These are phyloP conservation scores for Dolichomitus sp. DNA, from an alignment of 2,888 invertebrate species.

Conservation along the genomic window DNA sequence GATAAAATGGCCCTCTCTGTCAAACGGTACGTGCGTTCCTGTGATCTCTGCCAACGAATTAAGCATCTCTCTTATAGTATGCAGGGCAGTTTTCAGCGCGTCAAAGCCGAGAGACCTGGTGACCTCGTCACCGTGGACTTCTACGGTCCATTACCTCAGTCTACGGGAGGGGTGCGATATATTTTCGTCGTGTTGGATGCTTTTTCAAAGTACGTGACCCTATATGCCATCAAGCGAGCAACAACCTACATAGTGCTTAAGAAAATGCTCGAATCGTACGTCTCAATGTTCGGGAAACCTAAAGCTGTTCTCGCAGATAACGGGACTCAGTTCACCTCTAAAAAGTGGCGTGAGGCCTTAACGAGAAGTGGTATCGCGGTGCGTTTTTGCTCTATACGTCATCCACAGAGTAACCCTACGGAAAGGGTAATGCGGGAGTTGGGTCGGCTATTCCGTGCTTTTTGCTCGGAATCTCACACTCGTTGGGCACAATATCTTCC, in stretches of 20 bases:
- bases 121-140: conserved; percentile 37
- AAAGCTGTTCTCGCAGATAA: too few species aligned
- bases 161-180: conserved; percentile 17
- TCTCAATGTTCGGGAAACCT: conserved; percentile 14
- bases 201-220: too few species aligned
- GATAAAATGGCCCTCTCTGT: conserved; percentile 3
- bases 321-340: conserved; percentile 33
- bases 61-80: conserved; percentile 9
- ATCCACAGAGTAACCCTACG: too few species aligned
- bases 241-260: neutral
- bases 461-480: too few species aligned
- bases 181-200: too few species aligned
- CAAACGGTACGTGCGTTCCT: conserved; percentile 26
- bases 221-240: conserved; percentile 20
- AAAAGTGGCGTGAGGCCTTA: conserved; percentile 3
- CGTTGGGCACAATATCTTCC: neutral
- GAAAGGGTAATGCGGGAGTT: too few species aligned
- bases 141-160: conserved; percentile 23
- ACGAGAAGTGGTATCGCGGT: too few species aligned
- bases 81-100: conserved; percentile 18
- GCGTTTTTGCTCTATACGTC: too few species aligned
- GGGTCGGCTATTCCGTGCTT: too few species aligned
- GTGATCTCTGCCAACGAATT: conserved; percentile 49
- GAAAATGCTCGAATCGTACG: too few species aligned
- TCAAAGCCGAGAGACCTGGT: neutral